phyloP scores from a whole-genome alignment of 37 sponge, comb jelly and placozoan species.

The Halichondria panicea region DNA sequence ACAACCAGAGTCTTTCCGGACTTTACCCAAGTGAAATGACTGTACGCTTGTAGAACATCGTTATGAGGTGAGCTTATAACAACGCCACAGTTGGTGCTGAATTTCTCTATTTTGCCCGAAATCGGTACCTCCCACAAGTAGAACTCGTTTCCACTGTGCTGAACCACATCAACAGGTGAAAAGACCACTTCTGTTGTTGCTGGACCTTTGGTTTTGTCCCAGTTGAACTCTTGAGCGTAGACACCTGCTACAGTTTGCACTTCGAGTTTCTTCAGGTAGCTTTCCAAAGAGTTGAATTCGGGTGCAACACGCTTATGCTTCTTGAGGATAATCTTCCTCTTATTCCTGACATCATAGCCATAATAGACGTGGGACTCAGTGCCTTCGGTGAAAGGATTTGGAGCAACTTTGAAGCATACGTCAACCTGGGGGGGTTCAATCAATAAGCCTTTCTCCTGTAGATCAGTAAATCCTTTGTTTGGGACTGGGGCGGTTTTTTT shows the following conservation, averaged over 20 bases:
- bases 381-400: slow-evolving; percentile 64
- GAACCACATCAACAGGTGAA: slow-evolving; percentile 33
- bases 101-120: slow-evolving; percentile 58
- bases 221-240: slow-evolving; percentile 62
- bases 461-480: slow-evolving; percentile 5
- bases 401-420: slow-evolving; percentile 50
- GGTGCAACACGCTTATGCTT: slow-evolving; percentile 9
- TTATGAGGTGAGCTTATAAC: slow-evolving; percentile 10
- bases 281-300: slow-evolving; percentile 37
- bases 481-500: slow-evolving; percentile 44
- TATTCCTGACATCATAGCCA: slow-evolving; percentile 40
- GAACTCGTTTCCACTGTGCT: not conserved
- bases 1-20: slow-evolving; percentile 52
- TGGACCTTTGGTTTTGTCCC: slow-evolving; percentile 21
- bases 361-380: slow-evolving; percentile 52
- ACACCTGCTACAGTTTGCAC: slow-evolving; percentile 39
- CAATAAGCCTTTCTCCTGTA: slow-evolving; percentile 26
- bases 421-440: slow-evolving; percentile 36
- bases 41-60: slow-evolving; percentile 69
- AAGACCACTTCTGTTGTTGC: slow-evolving; percentile 4
- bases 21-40: slow-evolving; percentile 63
- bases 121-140: slow-evolving; percentile 44
- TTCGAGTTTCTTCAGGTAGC: slow-evolving; percentile 47
- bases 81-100: slow-evolving; percentile 64
- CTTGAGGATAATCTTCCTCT: slow-evolving; percentile 48